These are phyloP conservation scores for Halcyon chelicuti DNA, from an alignment of 2,797 vertebrate genomes.

Conservation along the genomic window DNA sequence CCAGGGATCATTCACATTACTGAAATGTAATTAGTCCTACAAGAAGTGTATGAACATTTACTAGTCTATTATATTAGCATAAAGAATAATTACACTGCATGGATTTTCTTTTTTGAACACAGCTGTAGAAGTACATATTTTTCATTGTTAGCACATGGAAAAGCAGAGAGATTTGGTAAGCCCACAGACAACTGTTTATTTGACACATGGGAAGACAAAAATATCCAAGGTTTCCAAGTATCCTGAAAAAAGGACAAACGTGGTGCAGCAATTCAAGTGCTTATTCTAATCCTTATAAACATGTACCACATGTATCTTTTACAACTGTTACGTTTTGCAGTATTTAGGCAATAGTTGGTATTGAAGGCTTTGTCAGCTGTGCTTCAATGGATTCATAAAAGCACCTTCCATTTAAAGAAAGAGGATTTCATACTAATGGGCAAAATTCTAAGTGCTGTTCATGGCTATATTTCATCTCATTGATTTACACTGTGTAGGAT, in stretches of 20 bases:
- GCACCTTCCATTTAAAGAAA: slow-evolving; percentile 41
- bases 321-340: slow-evolving; percentile 50
- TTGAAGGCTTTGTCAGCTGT: slow-evolving; percentile 35
- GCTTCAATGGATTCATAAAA: slow-evolving; percentile 57
- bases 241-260: slow-evolving; percentile 22
- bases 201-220: slow-evolving; percentile 15
- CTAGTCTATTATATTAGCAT: slow-evolving; percentile 30
- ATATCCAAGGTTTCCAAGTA: background rate
- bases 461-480: slow-evolving; percentile 61
- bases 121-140: background rate
- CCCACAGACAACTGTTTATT: background rate
- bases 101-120: background rate
- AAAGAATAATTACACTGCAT: slow-evolving; percentile 53
- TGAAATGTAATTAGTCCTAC: slow-evolving; percentile 65
- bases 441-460: slow-evolving; percentile 45
- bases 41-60: slow-evolving; percentile 41
- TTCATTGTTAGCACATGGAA: background rate
- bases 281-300: slow-evolving; percentile 66
- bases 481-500: slow-evolving; percentile 49
- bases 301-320: slow-evolving; percentile 44
- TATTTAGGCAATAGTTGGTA: slow-evolving; percentile 26
- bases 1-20: slow-evolving; percentile 52
- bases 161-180: background rate
- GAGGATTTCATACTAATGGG: slow-evolving; percentile 56
- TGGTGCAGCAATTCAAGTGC: slow-evolving; percentile 5